Evolutionary conservation across 2,797 vertebrate genomes (phyloP).

Genomic region (Crossoptilon crossoptilon): DNA sequence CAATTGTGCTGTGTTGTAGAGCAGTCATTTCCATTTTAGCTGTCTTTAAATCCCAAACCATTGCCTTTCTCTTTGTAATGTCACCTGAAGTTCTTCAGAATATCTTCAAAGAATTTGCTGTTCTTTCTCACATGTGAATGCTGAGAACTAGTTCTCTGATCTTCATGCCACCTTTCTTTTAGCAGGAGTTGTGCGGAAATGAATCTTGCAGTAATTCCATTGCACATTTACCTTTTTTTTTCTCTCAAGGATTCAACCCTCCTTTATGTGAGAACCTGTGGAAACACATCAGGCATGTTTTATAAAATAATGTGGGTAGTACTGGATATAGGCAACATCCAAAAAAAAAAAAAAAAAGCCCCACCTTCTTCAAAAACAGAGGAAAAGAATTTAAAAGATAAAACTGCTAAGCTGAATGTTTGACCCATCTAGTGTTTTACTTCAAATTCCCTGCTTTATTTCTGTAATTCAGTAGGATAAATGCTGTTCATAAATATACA

Average conservation of each 20-base stretch:
- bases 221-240: background rate
- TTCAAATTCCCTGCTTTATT: background rate
- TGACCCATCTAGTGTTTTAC: background rate
- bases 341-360: background rate
- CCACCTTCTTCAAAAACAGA: background rate
- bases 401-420: background rate
- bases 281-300: constrained; percentile 20
- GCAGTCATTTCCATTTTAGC: background rate
- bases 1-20: background rate
- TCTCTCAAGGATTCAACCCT: background rate
- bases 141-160: background rate
- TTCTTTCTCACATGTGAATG: background rate
- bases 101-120: constrained; percentile 14
- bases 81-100: constrained; percentile 35
- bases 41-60: background rate
- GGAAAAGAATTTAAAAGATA: background rate
- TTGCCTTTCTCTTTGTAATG: constrained; percentile 20
- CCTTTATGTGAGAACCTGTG: background rate
- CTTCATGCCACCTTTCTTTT: background rate
- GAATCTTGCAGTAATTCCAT: background rate
- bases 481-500: background rate
- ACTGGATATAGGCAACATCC: background rate
- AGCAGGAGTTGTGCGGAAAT: background rate
- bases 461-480: background rate
- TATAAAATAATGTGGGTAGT: background rate